These are phyloP conservation scores for Syngnathus acus DNA, from an alignment of 2,797 vertebrate genomes.

Conservation along the genomic window DNA sequence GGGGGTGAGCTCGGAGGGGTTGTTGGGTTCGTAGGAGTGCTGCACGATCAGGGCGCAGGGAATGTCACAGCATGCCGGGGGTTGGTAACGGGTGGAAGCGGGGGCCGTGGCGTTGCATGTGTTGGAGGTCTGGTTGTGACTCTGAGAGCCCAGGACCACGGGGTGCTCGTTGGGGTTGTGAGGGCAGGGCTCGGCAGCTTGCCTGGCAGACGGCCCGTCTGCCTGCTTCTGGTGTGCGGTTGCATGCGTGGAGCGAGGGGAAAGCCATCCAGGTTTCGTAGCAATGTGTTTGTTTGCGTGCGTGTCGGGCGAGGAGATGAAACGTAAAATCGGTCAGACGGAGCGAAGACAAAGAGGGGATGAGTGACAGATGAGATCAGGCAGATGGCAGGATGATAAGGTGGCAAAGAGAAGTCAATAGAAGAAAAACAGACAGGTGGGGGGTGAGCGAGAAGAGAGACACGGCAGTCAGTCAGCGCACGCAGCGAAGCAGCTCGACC, in stretches of 20 bases:
- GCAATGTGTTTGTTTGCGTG: slow-evolving; percentile 41
- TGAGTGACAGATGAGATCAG: slow-evolving; percentile 55
- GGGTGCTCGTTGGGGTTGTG: slow-evolving; percentile 56
- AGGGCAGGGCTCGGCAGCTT: slow-evolving; percentile 52
- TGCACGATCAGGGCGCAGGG: slow-evolving; percentile 67
- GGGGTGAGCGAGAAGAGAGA: slow-evolving; percentile 72
- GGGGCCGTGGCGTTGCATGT: slow-evolving; percentile 47
- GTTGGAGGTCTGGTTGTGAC: slow-evolving; percentile 54
- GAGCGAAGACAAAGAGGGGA: slow-evolving; percentile 38
- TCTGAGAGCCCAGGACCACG: slow-evolving; percentile 44
- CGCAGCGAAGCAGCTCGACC: slow-evolving; percentile 62
- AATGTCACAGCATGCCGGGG: slow-evolving; percentile 72
- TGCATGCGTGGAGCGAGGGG: slow-evolving; percentile 11
- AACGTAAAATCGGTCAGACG: slow-evolving; percentile 34
- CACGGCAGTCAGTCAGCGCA: slow-evolving; percentile 73
- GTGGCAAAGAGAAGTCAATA: slow-evolving; percentile 57
- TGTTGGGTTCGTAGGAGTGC: slow-evolving; percentile 61
- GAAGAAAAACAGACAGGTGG: slow-evolving; percentile 62
- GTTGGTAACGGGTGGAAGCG: slow-evolving; percentile 63
- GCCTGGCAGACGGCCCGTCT: slow-evolving; percentile 58
- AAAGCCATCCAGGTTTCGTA: slow-evolving; percentile 15
- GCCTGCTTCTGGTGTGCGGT: slow-evolving; percentile 46
- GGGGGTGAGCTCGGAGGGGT: slow-evolving; percentile 58
- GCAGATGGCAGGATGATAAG: slow-evolving; percentile 58
- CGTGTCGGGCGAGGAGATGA: slow-evolving; percentile 32